Base-by-base conservation (phyloP, 2,113 vertebrate genomes). In the human region DNA sequence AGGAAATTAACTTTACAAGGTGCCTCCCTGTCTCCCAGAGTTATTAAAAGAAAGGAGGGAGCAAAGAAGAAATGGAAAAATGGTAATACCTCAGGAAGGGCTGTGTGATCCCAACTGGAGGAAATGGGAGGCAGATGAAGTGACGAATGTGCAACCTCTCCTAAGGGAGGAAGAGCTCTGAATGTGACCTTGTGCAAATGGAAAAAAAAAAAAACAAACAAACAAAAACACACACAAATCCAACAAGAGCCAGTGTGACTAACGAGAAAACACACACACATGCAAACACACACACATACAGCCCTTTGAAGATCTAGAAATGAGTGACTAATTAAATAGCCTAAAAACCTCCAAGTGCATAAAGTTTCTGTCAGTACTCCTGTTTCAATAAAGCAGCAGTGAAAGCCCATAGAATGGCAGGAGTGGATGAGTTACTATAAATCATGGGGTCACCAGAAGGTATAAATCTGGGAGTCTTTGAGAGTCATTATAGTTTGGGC, bases 1-100 rank as follows among this genome's bases (percentile, higher is more conserved):
- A 98, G 93, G 96, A 98, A 98, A 98, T 97, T 94, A 98, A 96
- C 96, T 98, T 97, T 97, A 98, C 78, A 97, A 97, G 97, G 95
- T 98, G 83, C 97, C 97, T 98, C 98, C 97, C 97, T 97, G 98
- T 98, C 97, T 98, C 96, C 80, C 84, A 90, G 94, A 98, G 97
- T 97, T 98, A 98, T 98, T 98, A 97, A 97, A 97, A 97, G 94
- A 97, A 96, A 98, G 94, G 90, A 98, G 94, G 90, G 93, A 97
- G 94, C 90, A 95, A 73, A 93, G 93, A 93, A 97, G 97, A 96
- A 96, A 96, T 96, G 97, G 98, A 97, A 97, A 98, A 98, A 90
- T 59, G 73, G 97, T 92, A 96, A 97, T 85, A 93, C 70, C 59
- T 92, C 92, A 94, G 95, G 95, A 98, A 98, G 90, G 89, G 96